Evolutionary conservation across 2,888 invertebrate species (phyloP), one percentile per base, ranked within the genome.

Genomic region (Scaptomyza cyrtandrae): DNA sequence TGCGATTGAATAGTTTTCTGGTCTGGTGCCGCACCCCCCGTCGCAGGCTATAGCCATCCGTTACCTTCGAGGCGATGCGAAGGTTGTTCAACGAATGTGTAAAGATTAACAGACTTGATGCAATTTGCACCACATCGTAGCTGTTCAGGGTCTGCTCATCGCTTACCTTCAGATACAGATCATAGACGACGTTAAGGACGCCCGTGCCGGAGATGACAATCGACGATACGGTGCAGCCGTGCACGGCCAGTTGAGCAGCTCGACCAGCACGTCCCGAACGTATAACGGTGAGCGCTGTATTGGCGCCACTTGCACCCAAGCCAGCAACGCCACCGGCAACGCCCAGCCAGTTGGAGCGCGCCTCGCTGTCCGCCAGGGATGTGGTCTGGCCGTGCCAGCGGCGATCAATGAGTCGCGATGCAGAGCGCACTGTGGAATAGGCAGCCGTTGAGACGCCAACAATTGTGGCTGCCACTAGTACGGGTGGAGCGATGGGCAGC

Each of bases 11-110:
- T 13, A 43, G 54, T 24, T 80, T 86, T 3, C 83, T 82, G 14
- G 86, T 80, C 31, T 89, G 80, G 0, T 75, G 78, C 5, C 80
- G 79, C 3, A 90, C 52, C 0, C 71, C 81, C 0, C 63, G 60
- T 3, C 90, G 81, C 14, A 91, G 61, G 14, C 75, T 78, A 10
- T 74, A 71, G 29, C 89, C 84, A 49, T 80, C 71, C 24, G 67
- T 75, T 0, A 49, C 71, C 55, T 81, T 86, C 10, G 85, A 69
- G 31, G 88, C 88, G 13, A 90, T 64, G 31, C 88, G 90, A 11
- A 90, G 78, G 68, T 90, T 90, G 49, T 88, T 89, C 0, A 85
- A 64, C 3, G 91, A 90, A 50, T 90, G 90, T 0, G 91, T 90
- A 13, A 90, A 88, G 14, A 90, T 75, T 9, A 89, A 54, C 16